These are phyloP conservation scores for Cercopithecus mona DNA, from an alignment of 2,113 vertebrate species.

Conservation along the genomic window DNA sequence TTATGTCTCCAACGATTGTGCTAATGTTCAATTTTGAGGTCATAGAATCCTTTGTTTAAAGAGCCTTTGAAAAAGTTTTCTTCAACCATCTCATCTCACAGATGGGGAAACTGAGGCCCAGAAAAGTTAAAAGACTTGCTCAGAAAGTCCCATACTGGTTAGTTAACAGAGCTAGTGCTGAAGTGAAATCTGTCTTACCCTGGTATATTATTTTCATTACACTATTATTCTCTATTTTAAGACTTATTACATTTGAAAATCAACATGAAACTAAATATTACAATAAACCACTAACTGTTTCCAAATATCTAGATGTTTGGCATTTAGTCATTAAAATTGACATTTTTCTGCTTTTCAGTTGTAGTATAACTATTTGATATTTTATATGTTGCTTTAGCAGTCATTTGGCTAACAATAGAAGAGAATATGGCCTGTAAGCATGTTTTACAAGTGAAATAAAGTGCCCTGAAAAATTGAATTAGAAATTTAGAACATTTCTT, in stretches of 20 bases:
- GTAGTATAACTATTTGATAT: neutral
- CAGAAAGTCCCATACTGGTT: neutral
- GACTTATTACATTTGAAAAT: slow-evolving; percentile 21
- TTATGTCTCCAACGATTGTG: neutral
- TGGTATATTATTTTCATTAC: neutral
- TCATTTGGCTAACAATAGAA: neutral
- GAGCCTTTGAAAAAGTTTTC: neutral
- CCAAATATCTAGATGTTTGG: slow-evolving; percentile 35
- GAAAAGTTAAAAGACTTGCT: neutral
- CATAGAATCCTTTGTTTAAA: neutral
- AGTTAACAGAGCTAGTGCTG: neutral
- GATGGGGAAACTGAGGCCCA: neutral
- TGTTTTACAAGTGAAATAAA: neutral
- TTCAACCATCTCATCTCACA: slow-evolving; percentile 1
- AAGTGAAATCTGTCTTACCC: neutral
- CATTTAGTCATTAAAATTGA: slow-evolving; percentile 5
- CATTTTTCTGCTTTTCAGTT: neutral
- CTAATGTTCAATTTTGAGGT: slow-evolving; percentile 21
- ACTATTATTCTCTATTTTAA: slow-evolving; percentile 40
- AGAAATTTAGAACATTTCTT: neutral
- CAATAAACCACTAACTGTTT: slow-evolving; percentile 26
- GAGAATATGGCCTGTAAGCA: neutral
- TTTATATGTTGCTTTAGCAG: neutral
- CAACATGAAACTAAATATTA: slow-evolving; percentile 46
- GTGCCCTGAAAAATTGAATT: neutral